Evolutionary conservation across 2,888 invertebrate species (phyloP).

Genomic region (Calameuta filiformis): DNA sequence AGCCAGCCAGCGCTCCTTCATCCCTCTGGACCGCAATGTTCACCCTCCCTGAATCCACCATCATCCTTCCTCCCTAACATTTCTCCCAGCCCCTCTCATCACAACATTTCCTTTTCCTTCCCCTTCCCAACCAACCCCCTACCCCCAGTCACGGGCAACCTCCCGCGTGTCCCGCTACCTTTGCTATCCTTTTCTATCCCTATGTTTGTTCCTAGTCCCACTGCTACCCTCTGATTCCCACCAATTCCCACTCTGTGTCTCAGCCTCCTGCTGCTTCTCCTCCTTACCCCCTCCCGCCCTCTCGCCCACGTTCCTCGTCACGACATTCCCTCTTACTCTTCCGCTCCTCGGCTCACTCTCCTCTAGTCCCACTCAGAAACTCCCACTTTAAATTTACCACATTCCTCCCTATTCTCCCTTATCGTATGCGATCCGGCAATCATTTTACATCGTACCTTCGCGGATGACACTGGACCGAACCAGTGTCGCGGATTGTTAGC

Average conservation of each 20-base stretch:
- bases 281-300: slow-evolving; percentile 2
- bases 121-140: background rate
- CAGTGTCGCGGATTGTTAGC: background rate
- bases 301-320: slow-evolving; percentile 13
- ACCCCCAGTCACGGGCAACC: background rate
- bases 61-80: slow-evolving; percentile 20
- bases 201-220: slow-evolving; percentile 5
- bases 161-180: slow-evolving; percentile 12
- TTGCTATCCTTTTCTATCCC: slow-evolving; percentile 6
- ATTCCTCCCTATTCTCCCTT: background rate
- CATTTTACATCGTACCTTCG: background rate
- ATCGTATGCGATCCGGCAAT: background rate
- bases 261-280: slow-evolving; percentile 9
- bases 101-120: background rate
- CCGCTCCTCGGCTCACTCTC: background rate
- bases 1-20: slow-evolving; percentile 36
- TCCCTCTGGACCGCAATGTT: slow-evolving; percentile 54
- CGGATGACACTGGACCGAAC: background rate
- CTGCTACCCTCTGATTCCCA: background rate
- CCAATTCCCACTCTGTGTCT: slow-evolving; percentile 12
- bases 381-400: background rate
- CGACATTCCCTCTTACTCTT: slow-evolving; percentile 19
- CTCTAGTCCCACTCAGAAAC: background rate
- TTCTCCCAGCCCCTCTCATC: background rate
- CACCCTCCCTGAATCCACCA: slow-evolving; percentile 40